These are phyloP conservation scores for Alca torda DNA, from an alignment of 2,797 vertebrate genomes.

Conservation along the genomic window DNA sequence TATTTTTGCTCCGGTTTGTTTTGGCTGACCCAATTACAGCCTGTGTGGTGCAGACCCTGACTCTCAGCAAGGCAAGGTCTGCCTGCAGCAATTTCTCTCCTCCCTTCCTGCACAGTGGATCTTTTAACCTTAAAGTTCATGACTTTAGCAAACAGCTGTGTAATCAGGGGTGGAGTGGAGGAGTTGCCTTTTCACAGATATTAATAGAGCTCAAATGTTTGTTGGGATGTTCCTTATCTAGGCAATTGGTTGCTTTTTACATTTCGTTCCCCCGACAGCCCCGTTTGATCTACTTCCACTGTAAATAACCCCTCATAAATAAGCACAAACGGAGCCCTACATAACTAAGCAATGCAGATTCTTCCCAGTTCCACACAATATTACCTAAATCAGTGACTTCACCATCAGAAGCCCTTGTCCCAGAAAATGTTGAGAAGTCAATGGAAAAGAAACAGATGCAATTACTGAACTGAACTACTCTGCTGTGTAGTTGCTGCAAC, in stretches of 20 bases:
- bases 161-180: constrained; percentile 9
- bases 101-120: constrained; percentile 9
- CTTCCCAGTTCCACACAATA: not conserved
- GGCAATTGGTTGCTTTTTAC: constrained; percentile 20
- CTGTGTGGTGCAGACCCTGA: not conserved
- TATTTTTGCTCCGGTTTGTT: constrained; percentile 14
- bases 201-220: constrained; percentile 15
- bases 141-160: constrained; percentile 49
- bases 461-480: not conserved
- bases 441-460: not conserved
- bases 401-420: not conserved
- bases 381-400: constrained; percentile 31
- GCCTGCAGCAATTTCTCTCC: constrained; percentile 17
- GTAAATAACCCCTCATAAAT: constrained; percentile 24
- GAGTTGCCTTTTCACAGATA: constrained; percentile 50
- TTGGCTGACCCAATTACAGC: not conserved
- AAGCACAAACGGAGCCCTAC: not conserved
- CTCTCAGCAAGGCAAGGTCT: not conserved
- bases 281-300: constrained; percentile 9
- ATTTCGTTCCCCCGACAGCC: constrained; percentile 1
- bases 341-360: constrained; percentile 4
- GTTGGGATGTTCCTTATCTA: constrained; percentile 55
- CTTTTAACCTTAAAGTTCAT: constrained; percentile 41
- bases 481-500: not conserved
- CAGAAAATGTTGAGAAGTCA: not conserved